Evolutionary conservation across 2,113 vertebrate genomes (phyloP).

Genomic region (Ancistrus triradiatus): DNA sequence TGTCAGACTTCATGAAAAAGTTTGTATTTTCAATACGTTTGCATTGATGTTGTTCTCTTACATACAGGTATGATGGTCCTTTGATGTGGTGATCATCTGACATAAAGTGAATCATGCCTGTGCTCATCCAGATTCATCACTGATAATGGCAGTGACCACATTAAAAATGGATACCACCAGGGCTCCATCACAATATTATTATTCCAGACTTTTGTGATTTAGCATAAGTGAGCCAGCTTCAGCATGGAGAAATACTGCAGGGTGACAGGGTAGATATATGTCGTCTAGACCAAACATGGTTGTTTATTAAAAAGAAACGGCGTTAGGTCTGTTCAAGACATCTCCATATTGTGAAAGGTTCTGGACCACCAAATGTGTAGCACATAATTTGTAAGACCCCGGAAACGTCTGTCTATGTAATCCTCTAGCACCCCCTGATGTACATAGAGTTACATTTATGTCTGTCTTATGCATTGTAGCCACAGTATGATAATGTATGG

Average conservation of each 20-base stretch:
- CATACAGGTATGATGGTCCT: conserved; percentile 65
- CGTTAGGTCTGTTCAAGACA: conserved; percentile 1
- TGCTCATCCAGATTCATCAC: conserved; percentile 30
- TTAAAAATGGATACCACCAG: conserved; percentile 21
- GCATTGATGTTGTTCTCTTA: neutral
- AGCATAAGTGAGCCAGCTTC: neutral
- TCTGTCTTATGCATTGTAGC: conserved; percentile 48
- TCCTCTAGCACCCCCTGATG: conserved; percentile 24
- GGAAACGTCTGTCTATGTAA: conserved; percentile 10
- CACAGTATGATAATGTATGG: conserved; percentile 56
- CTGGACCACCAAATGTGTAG: conserved; percentile 1
- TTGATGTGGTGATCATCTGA: conserved; percentile 63
- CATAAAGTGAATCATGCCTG: conserved; percentile 3
- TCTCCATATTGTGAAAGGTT: conserved; percentile 22
- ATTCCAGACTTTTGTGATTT: conserved; percentile 3
- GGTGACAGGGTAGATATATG: neutral
- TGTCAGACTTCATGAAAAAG: no score
- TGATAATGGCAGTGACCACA: conserved; percentile 25
- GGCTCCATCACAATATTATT: conserved; percentile 26
- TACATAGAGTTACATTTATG: conserved; percentile 56
- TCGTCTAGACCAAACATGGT: neutral
- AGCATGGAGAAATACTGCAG: conserved; percentile 2
- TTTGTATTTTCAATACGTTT: no score
- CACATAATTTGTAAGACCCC: neutral
- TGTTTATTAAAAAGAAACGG: conserved; percentile 7